Percentiles rank a stretch among this genome's conserved stretches.
Conservation (phyloP, 1,140 invertebrate genomes). For the Spodoptera litura region DNA sequence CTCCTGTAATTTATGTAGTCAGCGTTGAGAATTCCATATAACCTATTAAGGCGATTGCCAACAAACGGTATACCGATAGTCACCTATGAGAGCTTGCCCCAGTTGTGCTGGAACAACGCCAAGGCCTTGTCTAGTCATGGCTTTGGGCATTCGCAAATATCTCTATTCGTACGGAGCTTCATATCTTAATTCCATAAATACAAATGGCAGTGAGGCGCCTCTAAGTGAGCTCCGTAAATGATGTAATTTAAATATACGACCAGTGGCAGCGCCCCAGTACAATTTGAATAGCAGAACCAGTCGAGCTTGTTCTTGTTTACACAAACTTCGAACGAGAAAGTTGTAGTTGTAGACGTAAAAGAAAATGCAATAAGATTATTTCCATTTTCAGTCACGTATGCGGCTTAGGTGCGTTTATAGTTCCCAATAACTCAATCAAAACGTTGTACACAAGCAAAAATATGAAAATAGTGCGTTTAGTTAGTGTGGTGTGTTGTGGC, state of each 20-base stretch:
- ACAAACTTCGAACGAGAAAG: constrained; percentile 17
- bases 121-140: constrained; percentile 64
- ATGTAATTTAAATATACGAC: constrained; percentile 24
- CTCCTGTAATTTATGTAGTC: constrained; percentile 47
- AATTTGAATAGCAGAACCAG: constrained; percentile 24
- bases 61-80: constrained; percentile 76
- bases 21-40: constrained; percentile 66
- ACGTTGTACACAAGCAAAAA: constrained; percentile 61
- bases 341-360: constrained; percentile 1
- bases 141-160: constrained; percentile 60
- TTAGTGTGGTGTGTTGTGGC: constrained; percentile 57
- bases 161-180: constrained; percentile 55
- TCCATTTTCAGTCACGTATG: constrained; percentile 60
- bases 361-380: constrained; percentile 21
- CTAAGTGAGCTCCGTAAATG: constrained; percentile 19
- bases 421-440: constrained; percentile 66
- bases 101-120: constrained; percentile 77
- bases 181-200: constrained; percentile 50
- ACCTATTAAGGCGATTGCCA: constrained; percentile 78
- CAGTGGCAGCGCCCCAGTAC: constrained; percentile 14
- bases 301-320: constrained; percentile 15
- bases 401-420: constrained; percentile 54
- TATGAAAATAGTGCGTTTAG: constrained; percentile 71
- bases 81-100: constrained; percentile 75
- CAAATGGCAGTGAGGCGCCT: constrained; percentile 27